Evolutionary conservation across 1,140 invertebrate genomes (phyloP).

Genomic region (Ptiloglossa arizonensis): DNA sequence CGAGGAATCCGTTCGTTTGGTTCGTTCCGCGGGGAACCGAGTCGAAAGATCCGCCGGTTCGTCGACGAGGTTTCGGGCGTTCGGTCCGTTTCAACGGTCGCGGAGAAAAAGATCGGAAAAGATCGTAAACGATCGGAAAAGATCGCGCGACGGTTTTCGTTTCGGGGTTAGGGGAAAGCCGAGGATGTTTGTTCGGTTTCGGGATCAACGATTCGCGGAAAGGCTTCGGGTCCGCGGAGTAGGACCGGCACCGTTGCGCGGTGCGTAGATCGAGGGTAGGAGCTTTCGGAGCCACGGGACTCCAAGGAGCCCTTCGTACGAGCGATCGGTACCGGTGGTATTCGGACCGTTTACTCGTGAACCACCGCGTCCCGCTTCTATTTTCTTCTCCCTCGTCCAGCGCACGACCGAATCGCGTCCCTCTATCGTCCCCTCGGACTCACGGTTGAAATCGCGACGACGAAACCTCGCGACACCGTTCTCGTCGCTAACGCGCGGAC

Average conservation of each 20-base stretch:
- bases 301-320: constrained; percentile 73
- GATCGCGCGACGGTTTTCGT: constrained; percentile 11
- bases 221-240: constrained; percentile 53
- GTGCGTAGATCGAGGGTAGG: constrained; percentile 80
- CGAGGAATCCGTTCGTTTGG: constrained; percentile 11
- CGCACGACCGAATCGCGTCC: too few relatives aligned
- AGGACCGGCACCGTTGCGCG: constrained; percentile 69
- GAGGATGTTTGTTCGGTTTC: constrained; percentile 61
- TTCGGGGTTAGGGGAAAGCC: constrained; percentile 44
- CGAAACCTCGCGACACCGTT: too few relatives aligned
- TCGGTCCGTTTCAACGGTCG: too few relatives aligned
- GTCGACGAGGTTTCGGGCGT: too few relatives aligned
- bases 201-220: constrained; percentile 18
- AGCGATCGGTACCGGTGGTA: constrained; percentile 75
- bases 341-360: constrained; percentile 73
- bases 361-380: constrained; percentile 49
- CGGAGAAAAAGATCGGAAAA: too few relatives aligned
- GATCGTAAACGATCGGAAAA: too few relatives aligned
- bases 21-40: background rate
- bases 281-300: constrained; percentile 72
- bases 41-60: background rate
- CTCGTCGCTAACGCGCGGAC: too few relatives aligned
- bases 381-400: background rate
- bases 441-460: background rate
- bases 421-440: background rate